A percentile compares a stretch with the other conserved stretches of the same genome.
Conservation (phyloP, 2,797 vertebrate genomes). For the Hyperoplus lanceolatus region DNA sequence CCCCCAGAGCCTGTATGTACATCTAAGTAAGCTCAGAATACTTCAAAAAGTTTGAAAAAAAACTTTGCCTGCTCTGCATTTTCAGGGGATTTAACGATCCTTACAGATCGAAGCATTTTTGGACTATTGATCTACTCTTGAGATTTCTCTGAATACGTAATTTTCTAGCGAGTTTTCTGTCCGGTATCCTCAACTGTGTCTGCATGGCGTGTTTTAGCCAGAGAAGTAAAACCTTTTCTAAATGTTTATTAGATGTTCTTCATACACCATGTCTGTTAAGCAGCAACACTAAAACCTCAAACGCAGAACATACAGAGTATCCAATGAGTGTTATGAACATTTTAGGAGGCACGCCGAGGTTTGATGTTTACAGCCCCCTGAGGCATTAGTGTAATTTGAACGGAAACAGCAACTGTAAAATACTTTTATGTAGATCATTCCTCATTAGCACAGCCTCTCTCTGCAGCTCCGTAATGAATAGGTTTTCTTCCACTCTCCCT, state of each 20-base stretch:
- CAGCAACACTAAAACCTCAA: conserved; percentile 35
- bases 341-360: conserved; percentile 60
- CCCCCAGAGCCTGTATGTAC: conserved; percentile 45
- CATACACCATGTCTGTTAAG: conserved; percentile 19
- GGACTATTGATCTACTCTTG: conserved; percentile 58
- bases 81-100: conserved; percentile 56
- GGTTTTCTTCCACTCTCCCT: conserved; percentile 46
- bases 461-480: conserved; percentile 58
- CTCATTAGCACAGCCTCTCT: conserved; percentile 68
- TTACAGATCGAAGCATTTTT: conserved; percentile 58
- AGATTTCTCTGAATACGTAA: conserved; percentile 53
- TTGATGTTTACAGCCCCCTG: conserved; percentile 64
- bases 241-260: conserved; percentile 11
- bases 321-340: conserved; percentile 57
- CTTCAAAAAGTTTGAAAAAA: conserved; percentile 52
- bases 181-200: conserved; percentile 38
- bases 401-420: conserved; percentile 68
- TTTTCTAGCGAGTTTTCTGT: conserved; percentile 47
- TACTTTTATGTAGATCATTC: conserved; percentile 68
- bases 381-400: conserved; percentile 71
- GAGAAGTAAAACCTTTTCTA: conserved; percentile 8
- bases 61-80: conserved; percentile 33
- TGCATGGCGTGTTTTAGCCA: conserved; percentile 20
- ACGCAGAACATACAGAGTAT: conserved; percentile 39
- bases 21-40: conserved; percentile 40